Conservation (phyloP, 2,113 vertebrate genomes). For the Upupa epops region DNA sequence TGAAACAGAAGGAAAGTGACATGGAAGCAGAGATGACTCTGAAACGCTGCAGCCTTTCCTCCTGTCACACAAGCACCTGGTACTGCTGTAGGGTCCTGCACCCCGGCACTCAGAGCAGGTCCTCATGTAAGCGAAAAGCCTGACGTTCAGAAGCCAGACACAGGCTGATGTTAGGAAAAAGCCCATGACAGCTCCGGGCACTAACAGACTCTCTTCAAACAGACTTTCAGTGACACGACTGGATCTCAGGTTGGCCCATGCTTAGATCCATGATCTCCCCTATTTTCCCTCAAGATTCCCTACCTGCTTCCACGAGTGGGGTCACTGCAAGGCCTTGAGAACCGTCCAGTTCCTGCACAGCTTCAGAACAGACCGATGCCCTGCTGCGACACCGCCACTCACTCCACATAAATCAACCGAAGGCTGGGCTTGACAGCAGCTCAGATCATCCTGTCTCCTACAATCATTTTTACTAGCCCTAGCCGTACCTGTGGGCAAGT, state of each 20-base stretch:
- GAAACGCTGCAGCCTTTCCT: neutral
- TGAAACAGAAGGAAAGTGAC: neutral
- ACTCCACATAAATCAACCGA: slow-evolving; percentile 28
- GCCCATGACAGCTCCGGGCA: neutral
- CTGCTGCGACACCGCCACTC: neutral
- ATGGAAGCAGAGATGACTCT: neutral
- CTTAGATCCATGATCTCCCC: neutral
- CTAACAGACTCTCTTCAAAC: neutral
- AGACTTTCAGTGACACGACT: too few relatives aligned
- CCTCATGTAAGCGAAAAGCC: neutral
- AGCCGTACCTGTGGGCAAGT: slow-evolving; percentile 29
- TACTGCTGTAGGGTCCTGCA: neutral
- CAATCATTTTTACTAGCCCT: slow-evolving; percentile 3
- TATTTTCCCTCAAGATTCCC: neutral
- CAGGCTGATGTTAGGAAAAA: neutral
- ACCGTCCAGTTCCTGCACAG: neutral
- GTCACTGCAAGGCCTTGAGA: neutral
- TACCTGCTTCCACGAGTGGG: neutral
- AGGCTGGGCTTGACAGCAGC: neutral
- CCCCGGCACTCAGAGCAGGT: neutral
- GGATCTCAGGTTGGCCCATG: neutral
- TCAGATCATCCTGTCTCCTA: neutral
- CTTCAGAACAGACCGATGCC: neutral
- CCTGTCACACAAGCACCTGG: neutral
- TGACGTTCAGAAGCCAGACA: neutral